These are phyloP conservation scores for Prenolepis imparis DNA, from an alignment of 2,888 invertebrate genomes.

Conservation along the genomic window DNA sequence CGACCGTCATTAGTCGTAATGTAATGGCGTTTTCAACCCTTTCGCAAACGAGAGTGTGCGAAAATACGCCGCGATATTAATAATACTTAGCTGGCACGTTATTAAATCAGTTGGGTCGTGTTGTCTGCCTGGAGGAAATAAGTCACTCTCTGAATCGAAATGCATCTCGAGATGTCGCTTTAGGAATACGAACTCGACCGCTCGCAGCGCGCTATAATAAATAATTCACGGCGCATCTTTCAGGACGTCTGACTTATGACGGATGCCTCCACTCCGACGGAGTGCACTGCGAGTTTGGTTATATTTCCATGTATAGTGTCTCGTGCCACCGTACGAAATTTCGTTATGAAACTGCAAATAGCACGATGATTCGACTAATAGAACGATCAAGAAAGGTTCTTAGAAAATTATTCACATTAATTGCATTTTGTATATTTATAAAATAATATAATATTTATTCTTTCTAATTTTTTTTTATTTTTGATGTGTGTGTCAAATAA, in stretches of 20 bases:
- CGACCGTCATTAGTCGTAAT: slow-evolving; percentile 63
- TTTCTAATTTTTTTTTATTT: neutral
- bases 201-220: slow-evolving; percentile 25
- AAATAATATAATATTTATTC: neutral
- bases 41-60: slow-evolving; percentile 40
- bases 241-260: slow-evolving; percentile 58
- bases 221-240: slow-evolving; percentile 49
- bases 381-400: neutral
- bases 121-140: slow-evolving; percentile 31
- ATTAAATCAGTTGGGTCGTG: slow-evolving; percentile 76
- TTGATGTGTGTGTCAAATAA: neutral
- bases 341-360: neutral
- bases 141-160: neutral
- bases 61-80: slow-evolving; percentile 68
- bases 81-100: slow-evolving; percentile 78
- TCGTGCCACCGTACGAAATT: neutral
- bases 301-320: slow-evolving; percentile 1
- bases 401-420: neutral
- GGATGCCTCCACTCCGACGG: slow-evolving; percentile 50
- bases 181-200: slow-evolving; percentile 39
- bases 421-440: neutral
- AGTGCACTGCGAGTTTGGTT: neutral
- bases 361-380: neutral
- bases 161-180: slow-evolving; percentile 45
- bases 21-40: slow-evolving; percentile 63